Conservation (phyloP, 2,888 invertebrate species). For the Parthenolecanium corni region DNA sequence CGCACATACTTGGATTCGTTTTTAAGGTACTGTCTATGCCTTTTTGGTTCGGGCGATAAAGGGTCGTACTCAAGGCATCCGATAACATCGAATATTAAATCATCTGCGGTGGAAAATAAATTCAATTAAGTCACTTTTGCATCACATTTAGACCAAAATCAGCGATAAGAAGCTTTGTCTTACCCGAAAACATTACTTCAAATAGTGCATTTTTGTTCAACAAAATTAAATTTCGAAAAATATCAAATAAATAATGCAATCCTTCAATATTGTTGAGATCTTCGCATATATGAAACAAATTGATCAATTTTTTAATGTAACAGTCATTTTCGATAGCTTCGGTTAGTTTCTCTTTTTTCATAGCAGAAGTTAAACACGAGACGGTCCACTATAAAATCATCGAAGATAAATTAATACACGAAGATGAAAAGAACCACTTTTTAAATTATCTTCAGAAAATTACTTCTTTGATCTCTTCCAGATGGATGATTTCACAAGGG, state of each 20-base stretch:
- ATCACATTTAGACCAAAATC: neutral
- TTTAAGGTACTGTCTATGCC: conserved; percentile 90
- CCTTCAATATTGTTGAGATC: conserved; percentile 91
- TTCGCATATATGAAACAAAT: conserved; percentile 93
- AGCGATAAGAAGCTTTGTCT: conserved; percentile 34
- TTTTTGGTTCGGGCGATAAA: conserved; percentile 66
- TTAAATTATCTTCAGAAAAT: neutral
- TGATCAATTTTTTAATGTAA: conserved; percentile 88
- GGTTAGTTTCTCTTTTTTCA: conserved; percentile 88
- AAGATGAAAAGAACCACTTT: neutral
- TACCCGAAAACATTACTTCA: conserved; percentile 88
- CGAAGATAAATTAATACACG: neutral
- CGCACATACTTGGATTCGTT: conserved; percentile 58
- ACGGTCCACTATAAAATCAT: conserved; percentile 51
- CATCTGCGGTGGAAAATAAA: conserved; percentile 43
- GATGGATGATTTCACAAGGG: conserved; percentile 80
- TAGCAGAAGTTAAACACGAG: conserved; percentile 75
- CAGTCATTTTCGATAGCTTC: conserved; percentile 85
- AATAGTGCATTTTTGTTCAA: conserved; percentile 94
- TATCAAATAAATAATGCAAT: conserved; percentile 89
- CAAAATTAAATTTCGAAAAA: conserved; percentile 96
- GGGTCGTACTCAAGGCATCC: conserved; percentile 98
- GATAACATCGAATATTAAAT: conserved; percentile 92
- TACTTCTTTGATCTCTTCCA: conserved; percentile 86
- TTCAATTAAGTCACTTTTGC: neutral